Base-by-base conservation (phyloP, 2,888 invertebrate genomes). In the Drosophila nr. perissopoda region DNA sequence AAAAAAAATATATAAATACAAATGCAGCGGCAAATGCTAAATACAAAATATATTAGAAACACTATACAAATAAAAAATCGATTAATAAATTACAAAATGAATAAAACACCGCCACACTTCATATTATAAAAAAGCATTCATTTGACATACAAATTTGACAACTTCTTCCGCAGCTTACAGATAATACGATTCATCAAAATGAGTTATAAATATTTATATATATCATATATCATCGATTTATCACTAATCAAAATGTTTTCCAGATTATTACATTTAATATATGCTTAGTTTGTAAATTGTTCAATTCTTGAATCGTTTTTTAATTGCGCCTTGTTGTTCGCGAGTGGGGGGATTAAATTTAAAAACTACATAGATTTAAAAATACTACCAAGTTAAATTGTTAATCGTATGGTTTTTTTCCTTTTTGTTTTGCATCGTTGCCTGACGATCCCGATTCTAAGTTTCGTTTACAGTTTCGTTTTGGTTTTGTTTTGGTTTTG, bases 391-490 rank as follows among this genome's bases (percentile, higher is more conserved):
- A 83, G 53, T 76, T 82, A 61, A 83, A 76, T 80, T 69, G 31
- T 60, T 76, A 62, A 70, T 69, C 38, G 42, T 72, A 80, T 67
- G 45, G 51, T 73, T 73, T 66, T 65, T 52, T 48, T 64, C 69
- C 64, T 57, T 64, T 74, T 80, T 84, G 67, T 83, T 86, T 88
- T 82, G 69, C 67, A 82, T 78, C 85, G 85, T 86, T 86, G 85
- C 78, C 85, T 87, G 78, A 87, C 87, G 87, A 86, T 85, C 76
- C 72, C 74, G 27, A 66, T 83, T 57, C 57, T 77, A 71, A 74
- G 62, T 75, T 72, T 78, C 73, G 76, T 80, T 83, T 77, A 74
- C 45, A 72, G 69, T 76, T 79, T 78, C 64, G 69, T 76, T 78
- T 42, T 69, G 64, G 69, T 82, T 83, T 68, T 59, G 34, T 45